phyloP scores from a whole-genome alignment of 2,113 vertebrate species.

The Pseudopipra pipra region DNA sequence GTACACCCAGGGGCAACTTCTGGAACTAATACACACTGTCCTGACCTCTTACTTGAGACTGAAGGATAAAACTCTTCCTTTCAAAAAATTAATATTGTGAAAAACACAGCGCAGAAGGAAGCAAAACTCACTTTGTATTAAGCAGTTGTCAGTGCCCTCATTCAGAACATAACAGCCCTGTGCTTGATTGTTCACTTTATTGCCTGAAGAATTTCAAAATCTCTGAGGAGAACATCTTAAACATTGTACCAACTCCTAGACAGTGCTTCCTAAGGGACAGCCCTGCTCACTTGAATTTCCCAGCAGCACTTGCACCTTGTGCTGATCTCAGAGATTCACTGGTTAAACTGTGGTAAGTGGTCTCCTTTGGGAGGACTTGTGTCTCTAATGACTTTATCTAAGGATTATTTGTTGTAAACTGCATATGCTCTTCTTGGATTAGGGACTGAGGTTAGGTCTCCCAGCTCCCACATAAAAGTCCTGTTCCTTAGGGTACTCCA shows the following conservation, averaged over 20 bases:
- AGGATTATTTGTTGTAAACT: background rate
- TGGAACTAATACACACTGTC: background rate
- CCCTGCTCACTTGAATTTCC: background rate
- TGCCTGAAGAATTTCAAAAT: background rate
- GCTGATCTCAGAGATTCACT: background rate
- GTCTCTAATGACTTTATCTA: background rate
- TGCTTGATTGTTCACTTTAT: background rate
- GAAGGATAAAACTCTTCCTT: background rate
- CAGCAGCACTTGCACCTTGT: background rate
- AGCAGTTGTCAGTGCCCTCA: background rate
- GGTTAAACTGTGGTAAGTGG: background rate
- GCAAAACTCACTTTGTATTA: background rate
- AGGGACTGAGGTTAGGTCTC: background rate
- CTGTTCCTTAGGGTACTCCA: background rate
- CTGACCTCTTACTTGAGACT: background rate
- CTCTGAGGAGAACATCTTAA: background rate
- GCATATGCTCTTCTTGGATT: background rate
- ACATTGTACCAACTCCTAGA: background rate
- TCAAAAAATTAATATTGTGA: background rate
- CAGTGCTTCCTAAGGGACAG: background rate
- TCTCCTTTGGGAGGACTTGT: background rate
- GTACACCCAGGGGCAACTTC: background rate
- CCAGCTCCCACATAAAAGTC: background rate
- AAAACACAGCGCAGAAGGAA: background rate
- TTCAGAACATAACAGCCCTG: background rate